Evolutionary conservation across 2,113 vertebrate species (phyloP).

Genomic region (Solenodon paradoxus): DNA sequence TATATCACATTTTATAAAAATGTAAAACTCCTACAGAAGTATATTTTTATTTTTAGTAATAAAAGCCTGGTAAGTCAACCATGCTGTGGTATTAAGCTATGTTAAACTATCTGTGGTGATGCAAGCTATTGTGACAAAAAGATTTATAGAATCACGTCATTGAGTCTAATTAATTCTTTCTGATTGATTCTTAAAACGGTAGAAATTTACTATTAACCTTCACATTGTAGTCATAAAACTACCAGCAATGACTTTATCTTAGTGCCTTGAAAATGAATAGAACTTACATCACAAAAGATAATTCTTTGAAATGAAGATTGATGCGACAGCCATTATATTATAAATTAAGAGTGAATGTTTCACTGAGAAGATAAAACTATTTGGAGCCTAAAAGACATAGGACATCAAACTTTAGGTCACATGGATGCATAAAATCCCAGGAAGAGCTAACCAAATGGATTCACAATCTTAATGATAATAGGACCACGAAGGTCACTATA

Average conservation of each 20-base stretch:
- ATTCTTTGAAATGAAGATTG: constrained; percentile 53
- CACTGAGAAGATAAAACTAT: neutral
- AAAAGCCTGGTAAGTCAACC: neutral
- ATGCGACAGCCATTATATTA: constrained; percentile 24
- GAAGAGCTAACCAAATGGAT: neutral
- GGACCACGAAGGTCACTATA: neutral
- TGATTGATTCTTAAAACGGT: constrained; percentile 29
- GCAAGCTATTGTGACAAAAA: neutral
- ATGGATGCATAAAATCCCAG: neutral
- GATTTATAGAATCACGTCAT: constrained; percentile 42
- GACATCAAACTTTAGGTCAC: neutral
- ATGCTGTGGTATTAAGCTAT: neutral
- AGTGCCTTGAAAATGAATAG: constrained; percentile 38
- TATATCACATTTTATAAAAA: neutral
- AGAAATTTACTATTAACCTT: constrained; percentile 62
- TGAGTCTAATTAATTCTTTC: constrained; percentile 34
- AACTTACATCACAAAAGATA: constrained; percentile 29
- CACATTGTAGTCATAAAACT: constrained; percentile 28
- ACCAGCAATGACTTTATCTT: constrained; percentile 49
- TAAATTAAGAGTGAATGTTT: constrained; percentile 47
- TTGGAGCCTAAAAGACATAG: neutral
- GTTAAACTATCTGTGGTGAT: neutral
- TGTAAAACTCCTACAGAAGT: neutral
- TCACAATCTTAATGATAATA: neutral
- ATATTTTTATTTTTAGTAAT: neutral